Evolutionary conservation across 2,888 invertebrate species (phyloP), one percentile per base, ranked within the genome.

Genomic region (Apamea epomidion): DNA sequence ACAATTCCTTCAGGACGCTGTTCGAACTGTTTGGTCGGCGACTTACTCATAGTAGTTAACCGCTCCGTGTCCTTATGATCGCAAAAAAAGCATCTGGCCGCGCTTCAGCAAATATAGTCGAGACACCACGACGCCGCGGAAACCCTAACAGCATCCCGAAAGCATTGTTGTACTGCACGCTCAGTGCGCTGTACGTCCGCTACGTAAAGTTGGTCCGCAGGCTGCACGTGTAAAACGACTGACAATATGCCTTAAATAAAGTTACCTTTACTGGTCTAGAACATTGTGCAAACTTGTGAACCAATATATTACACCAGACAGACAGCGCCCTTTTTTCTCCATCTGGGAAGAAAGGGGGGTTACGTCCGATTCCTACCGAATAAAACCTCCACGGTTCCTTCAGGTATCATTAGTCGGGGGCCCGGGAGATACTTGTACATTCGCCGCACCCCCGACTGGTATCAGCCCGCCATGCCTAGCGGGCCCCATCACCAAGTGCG

Each of bases 71-170:
- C 10, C 25, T 25, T 25, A 25, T 3, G 58, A 25, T 58, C 21
- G 10, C 10, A 3, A 58, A 58, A 54, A 25, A 58, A 58, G 3
- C 25, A 25, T 10, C 4, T 25, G 58, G 25, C 12, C 58, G 25
- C 58, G 12, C 12, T 1, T 25, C 58, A 58, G 71, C 16, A 25
- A 54, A 71, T 10, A 10, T 58, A 25, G 58, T 5, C 3, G 42
- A 58, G 14, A 58, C 37, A n/a, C 58, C 32, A 25, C 25, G n/a
- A 32, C n/a, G 42, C 25, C 72, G 58, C 87, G 85, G 88, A 88
- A 72, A 18, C 18, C 42, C 37, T 10, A 60, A 16, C 42, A 72
- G 16, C 29, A 21, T 14, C 21, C n/a, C 42, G 10, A 42, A 58
- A n/a, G 37, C 54, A 32, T 71, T 58, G 25, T 71, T n/a, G 25